A percentile compares a stretch with the other conserved stretches of the same genome.
Evolutionary conservation across 1,140 invertebrate species (phyloP).

Genomic region (Anastatus disparis): DNA sequence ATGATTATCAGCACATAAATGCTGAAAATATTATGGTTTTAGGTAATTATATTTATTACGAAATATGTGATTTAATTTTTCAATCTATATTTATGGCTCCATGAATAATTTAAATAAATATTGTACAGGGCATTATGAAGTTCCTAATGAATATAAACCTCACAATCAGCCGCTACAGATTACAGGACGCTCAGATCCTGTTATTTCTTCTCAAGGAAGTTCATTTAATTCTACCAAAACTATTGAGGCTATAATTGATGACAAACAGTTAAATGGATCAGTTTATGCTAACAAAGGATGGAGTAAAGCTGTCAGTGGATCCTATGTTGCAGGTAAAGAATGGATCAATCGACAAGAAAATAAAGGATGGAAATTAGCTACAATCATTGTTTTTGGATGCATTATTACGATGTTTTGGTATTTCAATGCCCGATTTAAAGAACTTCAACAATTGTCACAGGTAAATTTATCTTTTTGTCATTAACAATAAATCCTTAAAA

Average conservation of each 20-base stretch:
- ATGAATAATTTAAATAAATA: background rate
- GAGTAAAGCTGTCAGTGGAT: conserved; percentile 42
- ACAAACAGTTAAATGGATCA: conserved; percentile 37
- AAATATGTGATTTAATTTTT: too few relatives aligned
- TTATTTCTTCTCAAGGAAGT: conserved; percentile 53
- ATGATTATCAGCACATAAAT: conserved; percentile 51
- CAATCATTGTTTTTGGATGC: conserved; percentile 74
- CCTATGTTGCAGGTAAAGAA: conserved; percentile 57
- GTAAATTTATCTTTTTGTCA: conserved; percentile 50
- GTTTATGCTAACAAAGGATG: conserved; percentile 43
- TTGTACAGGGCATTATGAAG: conserved; percentile 78
- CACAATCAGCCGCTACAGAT: conserved; percentile 68
- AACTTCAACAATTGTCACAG: conserved; percentile 76
- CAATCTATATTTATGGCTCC: too few relatives aligned
- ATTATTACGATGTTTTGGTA: conserved; percentile 79
- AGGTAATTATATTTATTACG: conserved; percentile 23
- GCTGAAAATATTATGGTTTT: conserved; percentile 54
- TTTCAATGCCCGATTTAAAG: conserved; percentile 65
- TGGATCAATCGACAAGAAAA: conserved; percentile 78
- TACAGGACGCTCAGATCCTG: conserved; percentile 66
- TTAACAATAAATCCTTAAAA: conserved; percentile 1
- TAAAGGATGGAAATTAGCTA: conserved; percentile 73
- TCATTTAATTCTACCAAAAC: conserved; percentile 26
- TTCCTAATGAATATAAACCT: conserved; percentile 67
- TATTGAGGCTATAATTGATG: background rate